A percentile compares a stretch with the other conserved stretches of the same genome.
Evolutionary conservation across 30 jellyfish, hydroid and myxozoan species (phyloP).

Genomic region (Chrysaora quinquecirrha): DNA sequence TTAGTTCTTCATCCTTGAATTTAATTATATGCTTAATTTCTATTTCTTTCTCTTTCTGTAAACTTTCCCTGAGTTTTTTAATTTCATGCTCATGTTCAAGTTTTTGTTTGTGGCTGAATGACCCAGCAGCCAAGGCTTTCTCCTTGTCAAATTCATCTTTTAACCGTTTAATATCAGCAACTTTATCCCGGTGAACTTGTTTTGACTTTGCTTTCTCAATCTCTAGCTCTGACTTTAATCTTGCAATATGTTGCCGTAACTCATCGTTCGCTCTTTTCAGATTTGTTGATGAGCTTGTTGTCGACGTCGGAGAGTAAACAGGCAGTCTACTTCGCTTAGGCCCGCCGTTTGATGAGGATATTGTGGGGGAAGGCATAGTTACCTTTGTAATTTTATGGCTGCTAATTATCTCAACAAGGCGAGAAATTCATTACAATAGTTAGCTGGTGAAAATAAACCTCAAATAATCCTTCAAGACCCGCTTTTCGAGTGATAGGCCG

Average conservation of each 20-base stretch:
- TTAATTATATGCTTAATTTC: constrained; percentile 84
- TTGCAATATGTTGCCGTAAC: constrained; percentile 68
- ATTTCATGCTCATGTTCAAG: constrained; percentile 74
- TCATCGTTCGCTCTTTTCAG: constrained; percentile 84
- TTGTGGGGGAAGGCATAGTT: not conserved
- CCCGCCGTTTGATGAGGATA: constrained; percentile 38
- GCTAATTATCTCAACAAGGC: too few relatives aligned
- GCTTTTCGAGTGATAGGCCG: too few relatives aligned
- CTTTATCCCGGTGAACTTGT: constrained; percentile 87
- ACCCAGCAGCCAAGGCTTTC: constrained; percentile 38
- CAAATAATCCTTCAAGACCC: too few relatives aligned
- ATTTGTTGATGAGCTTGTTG: constrained; percentile 51
- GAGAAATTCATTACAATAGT: too few relatives aligned
- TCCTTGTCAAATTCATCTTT: constrained; percentile 80
- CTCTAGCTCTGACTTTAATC: constrained; percentile 82
- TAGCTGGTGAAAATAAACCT: too few relatives aligned
- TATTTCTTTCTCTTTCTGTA: constrained; percentile 76
- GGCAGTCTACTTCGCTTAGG: constrained; percentile 60
- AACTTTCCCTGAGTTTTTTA: constrained; percentile 68
- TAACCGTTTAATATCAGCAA: constrained; percentile 83
- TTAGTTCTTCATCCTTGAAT: constrained; percentile 93
- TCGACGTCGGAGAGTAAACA: constrained; percentile 34
- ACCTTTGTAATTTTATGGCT: too few relatives aligned
- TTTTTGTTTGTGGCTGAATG: constrained; percentile 37
- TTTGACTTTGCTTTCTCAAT: constrained; percentile 76